Percentiles rank a stretch among this genome's conserved stretches.
phyloP scores from a whole-genome alignment of 2,888 invertebrate species.

The Cephalotes varians region DNA sequence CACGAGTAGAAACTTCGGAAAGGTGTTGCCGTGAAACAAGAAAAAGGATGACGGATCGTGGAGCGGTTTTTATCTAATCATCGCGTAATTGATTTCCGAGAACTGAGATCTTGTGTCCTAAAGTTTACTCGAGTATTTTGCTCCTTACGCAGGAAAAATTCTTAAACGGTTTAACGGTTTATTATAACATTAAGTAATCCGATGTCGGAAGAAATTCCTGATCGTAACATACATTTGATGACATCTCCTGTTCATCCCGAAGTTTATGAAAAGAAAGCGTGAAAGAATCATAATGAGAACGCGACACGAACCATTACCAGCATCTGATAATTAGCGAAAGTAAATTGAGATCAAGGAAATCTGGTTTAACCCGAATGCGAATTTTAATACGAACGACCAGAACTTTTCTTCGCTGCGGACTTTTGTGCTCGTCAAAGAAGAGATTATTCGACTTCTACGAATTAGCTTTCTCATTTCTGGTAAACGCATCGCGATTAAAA shows the following conservation, averaged over 20 bases:
- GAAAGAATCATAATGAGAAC: neutral
- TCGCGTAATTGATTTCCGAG: slow-evolving; percentile 68
- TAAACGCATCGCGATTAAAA: neutral
- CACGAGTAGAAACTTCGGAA: slow-evolving; percentile 55
- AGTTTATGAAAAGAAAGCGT: slow-evolving; percentile 15
- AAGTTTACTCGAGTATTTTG: slow-evolving; percentile 59
- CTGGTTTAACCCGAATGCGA: neutral
- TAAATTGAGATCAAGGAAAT: neutral
- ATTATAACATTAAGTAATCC: slow-evolving; percentile 53
- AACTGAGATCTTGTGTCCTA: slow-evolving; percentile 65
- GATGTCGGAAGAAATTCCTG: slow-evolving; percentile 40
- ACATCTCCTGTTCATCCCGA: slow-evolving; percentile 30
- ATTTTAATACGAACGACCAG: slow-evolving; percentile 15
- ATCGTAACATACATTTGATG: slow-evolving; percentile 35
- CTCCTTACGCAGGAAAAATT: slow-evolving; percentile 43
- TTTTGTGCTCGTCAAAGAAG: neutral
- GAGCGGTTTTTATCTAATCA: slow-evolving; percentile 58
- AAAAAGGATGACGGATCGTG: slow-evolving; percentile 21
- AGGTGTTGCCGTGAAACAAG: slow-evolving; percentile 28
- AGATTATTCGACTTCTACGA: neutral
- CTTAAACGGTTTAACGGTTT: slow-evolving; percentile 67
- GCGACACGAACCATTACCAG: neutral
- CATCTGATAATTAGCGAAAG: slow-evolving; percentile 10
- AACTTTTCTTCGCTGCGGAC: neutral
- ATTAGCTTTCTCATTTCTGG: neutral